Base-by-base conservation (phyloP, 2,113 vertebrate species). In the Protomyctophum bolini region DNA sequence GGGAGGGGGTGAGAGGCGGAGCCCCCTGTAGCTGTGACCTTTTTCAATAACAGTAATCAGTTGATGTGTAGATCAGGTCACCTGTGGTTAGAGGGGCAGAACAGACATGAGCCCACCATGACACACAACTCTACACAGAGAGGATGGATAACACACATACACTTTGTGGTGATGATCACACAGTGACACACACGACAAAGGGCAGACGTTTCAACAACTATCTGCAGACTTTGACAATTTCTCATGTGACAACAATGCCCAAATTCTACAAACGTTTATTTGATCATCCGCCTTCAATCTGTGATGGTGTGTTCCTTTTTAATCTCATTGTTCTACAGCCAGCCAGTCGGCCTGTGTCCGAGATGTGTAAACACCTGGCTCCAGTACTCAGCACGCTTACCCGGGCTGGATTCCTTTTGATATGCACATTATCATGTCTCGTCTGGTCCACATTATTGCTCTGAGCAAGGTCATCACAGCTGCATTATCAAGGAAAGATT, bases 381-480 rank as follows among this genome's bases (percentile, higher is more conserved):
- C 10, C n/a, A n/a, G 52, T 11, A 54, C 52, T 6, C 21, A 15
- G 9, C 55, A 57, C 1, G 55, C 15, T 15, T 57, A 41, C 33
- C 2, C 12, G 11, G 12, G 12, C 28, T 62, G 15, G 62, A 70
- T 55, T 8, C 9, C 10, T 58, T 69, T 51, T 52, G 12, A 62
- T 46, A 49, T 55, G 28, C 11, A 48, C 15, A 29, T 6, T 58
- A 15, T 49, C 50, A 12, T 14, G 59, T 50, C 45, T 55, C 0
- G 11, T 68, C 58, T 46, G 14, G 7, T 58, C 11, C n/a, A 58
- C 57, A 55, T n/a, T 59, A n/a, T 6, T 64, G 49, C 59, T 47
- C 6, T 6, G 45, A 49, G 14, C 46, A 64, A 49, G 14, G 54
- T 66, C 66, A 51, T n/a, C 45, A 29, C 21, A 62, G 58, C 7